Evolutionary conservation across 2,113 vertebrate species (phyloP).

Genomic region (Perognathus longimembris): DNA sequence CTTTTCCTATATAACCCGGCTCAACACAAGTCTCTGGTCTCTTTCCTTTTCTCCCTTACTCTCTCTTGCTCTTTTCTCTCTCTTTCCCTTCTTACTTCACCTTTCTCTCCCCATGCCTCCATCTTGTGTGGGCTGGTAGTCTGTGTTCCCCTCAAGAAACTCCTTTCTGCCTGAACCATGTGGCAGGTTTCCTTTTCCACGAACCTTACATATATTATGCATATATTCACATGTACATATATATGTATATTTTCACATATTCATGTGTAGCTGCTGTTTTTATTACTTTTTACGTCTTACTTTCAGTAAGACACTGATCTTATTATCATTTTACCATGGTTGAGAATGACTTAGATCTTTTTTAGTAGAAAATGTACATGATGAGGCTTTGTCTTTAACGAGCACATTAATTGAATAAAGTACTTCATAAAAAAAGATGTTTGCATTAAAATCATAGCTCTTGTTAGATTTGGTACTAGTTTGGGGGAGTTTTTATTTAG

Average conservation of each 20-base stretch:
- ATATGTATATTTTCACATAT: not conserved
- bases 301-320: not conserved
- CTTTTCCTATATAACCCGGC: no score
- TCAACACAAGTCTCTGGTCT: no score
- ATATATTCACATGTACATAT: not conserved
- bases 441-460: slow-evolving; percentile 17
- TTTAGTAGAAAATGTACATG: not conserved
- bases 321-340: not conserved
- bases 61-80: no score
- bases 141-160: no score
- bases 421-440: not conserved
- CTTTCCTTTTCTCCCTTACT: no score
- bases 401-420: not conserved
- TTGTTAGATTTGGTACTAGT: not conserved
- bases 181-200: no score
- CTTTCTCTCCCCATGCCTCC: no score
- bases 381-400: not conserved
- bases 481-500: no score
- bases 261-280: not conserved
- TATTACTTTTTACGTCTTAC: not conserved
- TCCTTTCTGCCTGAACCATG: no score
- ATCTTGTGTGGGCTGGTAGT: no score
- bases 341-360: not conserved
- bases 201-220: rapidly evolving
- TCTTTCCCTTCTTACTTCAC: no score